Conservation (phyloP, 2,797 vertebrate species). For the Remorina albescens region DNA sequence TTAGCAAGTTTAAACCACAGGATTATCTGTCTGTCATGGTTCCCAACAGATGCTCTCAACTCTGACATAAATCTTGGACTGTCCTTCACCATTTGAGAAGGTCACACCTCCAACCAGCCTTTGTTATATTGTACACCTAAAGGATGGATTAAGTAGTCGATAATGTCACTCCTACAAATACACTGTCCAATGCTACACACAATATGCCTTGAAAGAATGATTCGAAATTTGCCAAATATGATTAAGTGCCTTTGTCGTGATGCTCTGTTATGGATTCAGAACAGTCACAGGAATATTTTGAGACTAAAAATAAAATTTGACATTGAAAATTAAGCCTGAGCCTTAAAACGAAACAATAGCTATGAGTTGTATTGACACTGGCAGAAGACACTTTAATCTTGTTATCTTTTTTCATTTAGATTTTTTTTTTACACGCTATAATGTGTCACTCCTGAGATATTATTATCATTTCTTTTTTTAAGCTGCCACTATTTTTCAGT, state of each 20-base stretch:
- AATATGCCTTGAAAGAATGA: constrained; percentile 36
- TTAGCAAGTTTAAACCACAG: constrained; percentile 88
- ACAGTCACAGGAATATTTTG: too few relatives aligned
- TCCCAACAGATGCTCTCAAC: constrained; percentile 85
- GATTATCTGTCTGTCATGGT: constrained; percentile 87
- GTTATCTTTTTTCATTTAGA: too few relatives aligned
- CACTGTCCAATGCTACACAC: constrained; percentile 50
- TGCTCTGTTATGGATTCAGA: background rate
- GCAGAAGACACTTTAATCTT: too few relatives aligned
- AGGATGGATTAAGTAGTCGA: constrained; percentile 75
- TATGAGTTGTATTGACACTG: too few relatives aligned
- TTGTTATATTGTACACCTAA: constrained; percentile 76
- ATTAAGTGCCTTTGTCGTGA: constrained; percentile 15
- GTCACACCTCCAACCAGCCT: constrained; percentile 77
- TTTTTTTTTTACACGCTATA: too few relatives aligned
- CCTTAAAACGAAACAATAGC: too few relatives aligned
- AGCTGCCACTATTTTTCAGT: too few relatives aligned
- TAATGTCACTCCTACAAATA: constrained; percentile 65
- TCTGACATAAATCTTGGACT: constrained; percentile 85
- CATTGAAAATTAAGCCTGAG: too few relatives aligned
- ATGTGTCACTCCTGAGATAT: too few relatives aligned
- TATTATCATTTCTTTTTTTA: too few relatives aligned
- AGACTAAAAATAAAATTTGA: too few relatives aligned
- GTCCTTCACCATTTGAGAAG: constrained; percentile 82
- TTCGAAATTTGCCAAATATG: constrained; percentile 41